These are phyloP conservation scores for Oophaga sylvatica DNA, from an alignment of 2,797 vertebrate genomes.

Conservation along the genomic window DNA sequence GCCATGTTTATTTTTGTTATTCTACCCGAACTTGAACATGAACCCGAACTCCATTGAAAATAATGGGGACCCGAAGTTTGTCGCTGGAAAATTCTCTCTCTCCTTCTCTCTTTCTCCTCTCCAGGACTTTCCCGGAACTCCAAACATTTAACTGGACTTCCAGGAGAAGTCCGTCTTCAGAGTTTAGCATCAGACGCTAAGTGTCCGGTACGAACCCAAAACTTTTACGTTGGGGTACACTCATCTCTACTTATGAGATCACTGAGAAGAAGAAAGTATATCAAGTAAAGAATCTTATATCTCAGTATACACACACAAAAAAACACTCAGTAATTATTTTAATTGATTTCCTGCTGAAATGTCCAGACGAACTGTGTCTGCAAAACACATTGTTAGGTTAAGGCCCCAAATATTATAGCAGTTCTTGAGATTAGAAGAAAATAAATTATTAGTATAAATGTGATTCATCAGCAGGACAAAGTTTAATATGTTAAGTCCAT, in stretches of 20 bases:
- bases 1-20: too few relatives aligned
- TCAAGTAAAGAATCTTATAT: background rate
- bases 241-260: background rate
- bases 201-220: too few relatives aligned
- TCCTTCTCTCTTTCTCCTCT: too few relatives aligned
- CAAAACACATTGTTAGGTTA: background rate
- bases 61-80: too few relatives aligned
- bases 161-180: too few relatives aligned
- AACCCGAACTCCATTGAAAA: too few relatives aligned
- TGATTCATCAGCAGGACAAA: conserved; percentile 43
- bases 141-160: too few relatives aligned
- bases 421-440: conserved; percentile 28
- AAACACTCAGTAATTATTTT: background rate
- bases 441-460: conserved; percentile 45
- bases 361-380: background rate
- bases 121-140: too few relatives aligned
- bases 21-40: too few relatives aligned
- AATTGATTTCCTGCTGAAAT: conserved; percentile 4
- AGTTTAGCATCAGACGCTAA: too few relatives aligned
- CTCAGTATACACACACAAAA: background rate
- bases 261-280: background rate
- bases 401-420: background rate
- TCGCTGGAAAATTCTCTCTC: too few relatives aligned
- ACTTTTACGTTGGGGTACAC: too few relatives aligned
- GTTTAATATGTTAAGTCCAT: conserved; percentile 35